A percentile compares a stretch with the other conserved stretches of the same genome.
These are phyloP conservation scores for Neodiprion lecontei DNA, from an alignment of 1,140 invertebrate species.

Conservation along the genomic window DNA sequence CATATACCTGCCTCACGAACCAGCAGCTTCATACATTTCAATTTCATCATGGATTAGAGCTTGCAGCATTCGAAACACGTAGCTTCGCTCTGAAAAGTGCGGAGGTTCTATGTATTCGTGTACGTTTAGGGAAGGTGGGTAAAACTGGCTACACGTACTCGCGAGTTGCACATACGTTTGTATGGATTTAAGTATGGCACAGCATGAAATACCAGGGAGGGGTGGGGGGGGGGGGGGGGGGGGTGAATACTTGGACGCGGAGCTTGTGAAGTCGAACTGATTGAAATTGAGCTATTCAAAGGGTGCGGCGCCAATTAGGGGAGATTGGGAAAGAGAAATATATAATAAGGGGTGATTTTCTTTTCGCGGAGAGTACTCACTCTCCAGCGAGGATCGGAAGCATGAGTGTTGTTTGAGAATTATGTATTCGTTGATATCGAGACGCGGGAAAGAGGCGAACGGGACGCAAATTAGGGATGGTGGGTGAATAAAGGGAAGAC, in stretches of 20 bases:
- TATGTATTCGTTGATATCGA: too few relatives aligned
- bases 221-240: too few relatives aligned
- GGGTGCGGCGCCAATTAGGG: neutral
- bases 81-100: slow-evolving; percentile 4
- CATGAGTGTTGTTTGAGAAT: too few relatives aligned
- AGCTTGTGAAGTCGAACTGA: neutral
- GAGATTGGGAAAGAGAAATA: neutral
- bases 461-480: too few relatives aligned
- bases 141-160: too few relatives aligned
- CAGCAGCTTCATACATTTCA: neutral
- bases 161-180: too few relatives aligned
- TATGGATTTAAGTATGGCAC: too few relatives aligned
- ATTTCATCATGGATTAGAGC: slow-evolving; percentile 1
- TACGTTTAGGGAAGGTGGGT: neutral
- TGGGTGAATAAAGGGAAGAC: too few relatives aligned
- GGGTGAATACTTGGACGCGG: neutral
- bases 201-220: too few relatives aligned
- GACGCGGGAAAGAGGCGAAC: neutral
- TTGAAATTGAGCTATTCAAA: slow-evolving; percentile 3
- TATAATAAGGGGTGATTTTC: too few relatives aligned
- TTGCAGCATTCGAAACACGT: neutral
- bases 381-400: too few relatives aligned
- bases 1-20: neutral
- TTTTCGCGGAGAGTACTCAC: too few relatives aligned
- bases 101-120: neutral